Conservation (phyloP, 1,140 invertebrate species). For the Oreohelix idahoensis region DNA sequence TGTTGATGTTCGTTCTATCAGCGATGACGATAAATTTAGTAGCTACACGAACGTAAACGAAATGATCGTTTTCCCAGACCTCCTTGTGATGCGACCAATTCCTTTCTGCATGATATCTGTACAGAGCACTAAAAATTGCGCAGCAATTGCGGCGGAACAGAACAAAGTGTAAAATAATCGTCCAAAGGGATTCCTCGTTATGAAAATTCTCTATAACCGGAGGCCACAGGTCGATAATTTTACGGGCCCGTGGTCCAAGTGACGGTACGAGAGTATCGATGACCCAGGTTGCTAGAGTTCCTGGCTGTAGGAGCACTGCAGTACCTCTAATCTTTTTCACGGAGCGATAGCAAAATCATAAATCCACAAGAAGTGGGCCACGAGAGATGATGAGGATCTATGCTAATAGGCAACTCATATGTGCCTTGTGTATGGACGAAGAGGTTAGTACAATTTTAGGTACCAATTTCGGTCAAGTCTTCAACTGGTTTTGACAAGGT, state of each 20-base stretch:
- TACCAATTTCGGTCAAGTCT: slow-evolving; percentile 17
- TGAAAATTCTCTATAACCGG: slow-evolving; percentile 92
- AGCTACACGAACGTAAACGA: slow-evolving; percentile 87
- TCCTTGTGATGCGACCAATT: slow-evolving; percentile 82
- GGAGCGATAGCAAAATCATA: slow-evolving; percentile 32
- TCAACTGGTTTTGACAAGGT: slow-evolving; percentile 33
- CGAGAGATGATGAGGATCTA: slow-evolving; percentile 5
- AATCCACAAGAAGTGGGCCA: slow-evolving; percentile 15
- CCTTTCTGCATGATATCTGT: slow-evolving; percentile 79
- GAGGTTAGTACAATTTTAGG: slow-evolving; percentile 38
- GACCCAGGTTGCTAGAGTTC: slow-evolving; percentile 93
- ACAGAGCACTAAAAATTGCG: slow-evolving; percentile 78
- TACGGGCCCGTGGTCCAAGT: slow-evolving; percentile 85
- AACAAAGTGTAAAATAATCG: slow-evolving; percentile 78
- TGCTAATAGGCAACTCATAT: slow-evolving; percentile 21
- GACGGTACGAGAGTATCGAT: slow-evolving; percentile 86
- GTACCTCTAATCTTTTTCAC: slow-evolving; percentile 43
- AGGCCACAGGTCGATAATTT: slow-evolving; percentile 92
- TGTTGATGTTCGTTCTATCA: slow-evolving; percentile 76
- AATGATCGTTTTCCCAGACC: slow-evolving; percentile 85
- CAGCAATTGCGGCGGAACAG: slow-evolving; percentile 77
- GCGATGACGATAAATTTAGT: slow-evolving; percentile 90
- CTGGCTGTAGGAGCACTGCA: slow-evolving; percentile 83
- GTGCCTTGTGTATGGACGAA: slow-evolving; percentile 30
- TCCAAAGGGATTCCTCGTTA: slow-evolving; percentile 81